Percentiles rank a stretch among this genome's conserved stretches.
phyloP scores from a whole-genome alignment of 2,113 vertebrate species.

The Motacilla tschutschensis region DNA sequence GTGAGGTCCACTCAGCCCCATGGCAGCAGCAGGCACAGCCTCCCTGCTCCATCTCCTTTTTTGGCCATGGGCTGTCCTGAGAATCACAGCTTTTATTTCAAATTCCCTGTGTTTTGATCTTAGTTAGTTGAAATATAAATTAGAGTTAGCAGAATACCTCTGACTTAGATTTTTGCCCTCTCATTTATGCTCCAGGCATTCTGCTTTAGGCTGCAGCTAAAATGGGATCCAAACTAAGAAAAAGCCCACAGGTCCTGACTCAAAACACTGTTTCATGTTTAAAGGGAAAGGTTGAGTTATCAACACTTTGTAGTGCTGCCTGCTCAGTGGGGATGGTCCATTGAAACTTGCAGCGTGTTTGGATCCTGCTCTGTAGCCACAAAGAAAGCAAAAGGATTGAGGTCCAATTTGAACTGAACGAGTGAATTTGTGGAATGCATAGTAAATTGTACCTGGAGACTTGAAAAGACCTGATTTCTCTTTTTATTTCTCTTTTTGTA shows the following conservation, averaged over 20 bases:
- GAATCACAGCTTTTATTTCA: conserved; percentile 15
- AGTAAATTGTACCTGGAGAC: neutral
- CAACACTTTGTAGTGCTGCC: neutral
- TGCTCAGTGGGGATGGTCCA: neutral
- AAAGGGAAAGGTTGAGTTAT: conserved; percentile 41
- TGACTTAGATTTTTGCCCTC: conserved; percentile 29
- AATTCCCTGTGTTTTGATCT: conserved; percentile 18
- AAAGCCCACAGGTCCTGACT: conserved; percentile 17
- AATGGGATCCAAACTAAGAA: conserved; percentile 18
- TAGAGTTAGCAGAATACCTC: conserved; percentile 30
- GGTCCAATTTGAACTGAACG: neutral
- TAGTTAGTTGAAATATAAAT: conserved; percentile 21
- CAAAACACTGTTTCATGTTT: conserved; percentile 29
- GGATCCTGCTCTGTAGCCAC: neutral
- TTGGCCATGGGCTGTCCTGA: neutral
- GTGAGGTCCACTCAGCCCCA: neutral
- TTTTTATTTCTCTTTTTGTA: fast-evolving
- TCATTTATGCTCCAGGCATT: conserved; percentile 36
- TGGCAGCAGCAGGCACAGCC: neutral
- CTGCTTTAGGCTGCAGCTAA: conserved; percentile 41
- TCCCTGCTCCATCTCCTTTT: neutral
- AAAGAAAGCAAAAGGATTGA: conserved; percentile 1
- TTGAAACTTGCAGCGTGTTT: neutral
- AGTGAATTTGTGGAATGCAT: neutral
- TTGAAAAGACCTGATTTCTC: neutral